Base-by-base conservation (phyloP, 2,888 invertebrate genomes). In the Lamproptera curius region DNA sequence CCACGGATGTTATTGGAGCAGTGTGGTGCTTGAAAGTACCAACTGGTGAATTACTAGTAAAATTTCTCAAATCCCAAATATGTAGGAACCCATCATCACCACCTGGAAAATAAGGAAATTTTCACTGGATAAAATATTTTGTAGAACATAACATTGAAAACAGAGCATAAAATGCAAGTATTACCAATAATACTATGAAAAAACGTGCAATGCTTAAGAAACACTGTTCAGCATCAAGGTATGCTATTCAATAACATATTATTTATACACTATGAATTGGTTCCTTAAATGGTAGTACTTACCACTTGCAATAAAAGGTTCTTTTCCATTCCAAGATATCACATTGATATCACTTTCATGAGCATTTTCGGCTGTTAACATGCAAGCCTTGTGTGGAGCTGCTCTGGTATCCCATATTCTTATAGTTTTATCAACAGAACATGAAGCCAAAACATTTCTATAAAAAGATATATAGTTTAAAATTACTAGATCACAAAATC, bases 21-120 rank as follows among this genome's bases (percentile, higher is more conserved):
- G 93, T 94, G 77, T 99, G 99, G 73, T 99, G 97, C 74, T 98
- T 98, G 74, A 99, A 98, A 23, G 93, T 92, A 0, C 97, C 99
- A 2, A 98, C 94, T 3, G 98, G 93, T 38, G 91, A 91, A 81
- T 93, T 89, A 17, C 88, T 90, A 57, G 93, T 90, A 61, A 98
- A 95, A 60, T 94, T 93, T 48, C 99, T 89, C 51, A 99, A 89
- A 76, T 99, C 99, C 99, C 99, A 99, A 43, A 99, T 91, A 71
- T 96, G 95, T 20, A 99, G 83, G 45, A 93, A 91, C 2, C 97
- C 98, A 84, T 99, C 99, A 79, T 99, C 99, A 5, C 99, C 98
- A 50, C 99, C 97, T 89, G 31, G n/a, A 50, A 33, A 41, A n/a
- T n/a, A n/a, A n/a, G n/a, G n/a, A n/a, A n/a, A n/a, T n/a, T n/a